Evolutionary conservation across 1,140 invertebrate genomes (phyloP).

Genomic region (Saxidomus purpurata): DNA sequence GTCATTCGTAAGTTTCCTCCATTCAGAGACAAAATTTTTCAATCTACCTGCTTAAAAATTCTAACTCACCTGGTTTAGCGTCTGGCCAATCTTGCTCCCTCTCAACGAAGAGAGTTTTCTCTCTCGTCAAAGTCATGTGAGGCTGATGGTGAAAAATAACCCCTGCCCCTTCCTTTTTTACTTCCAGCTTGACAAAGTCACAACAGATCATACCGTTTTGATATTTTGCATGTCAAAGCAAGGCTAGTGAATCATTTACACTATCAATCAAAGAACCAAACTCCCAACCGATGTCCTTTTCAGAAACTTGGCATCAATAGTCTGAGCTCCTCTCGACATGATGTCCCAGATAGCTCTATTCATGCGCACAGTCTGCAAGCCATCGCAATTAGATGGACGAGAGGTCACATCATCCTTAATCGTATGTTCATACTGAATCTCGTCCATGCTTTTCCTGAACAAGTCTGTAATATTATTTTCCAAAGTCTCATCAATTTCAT

Average conservation of each 20-base stretch:
- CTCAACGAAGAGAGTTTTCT: neutral
- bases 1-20: constrained; percentile 26
- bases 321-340: neutral
- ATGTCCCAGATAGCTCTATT: neutral
- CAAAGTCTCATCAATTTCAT: neutral
- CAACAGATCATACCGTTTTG: neutral
- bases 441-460: neutral
- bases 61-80: neutral
- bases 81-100: too few relatives aligned
- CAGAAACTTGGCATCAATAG: neutral
- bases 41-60: constrained; percentile 40
- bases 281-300: neutral
- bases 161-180: too few relatives aligned
- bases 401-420: neutral
- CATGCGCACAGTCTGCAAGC: neutral
- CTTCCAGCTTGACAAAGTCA: neutral
- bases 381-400: neutral
- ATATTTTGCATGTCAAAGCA: neutral
- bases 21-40: constrained; percentile 3
- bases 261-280: neutral
- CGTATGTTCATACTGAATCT: neutral
- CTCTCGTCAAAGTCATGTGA: neutral
- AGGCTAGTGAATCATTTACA: neutral
- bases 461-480: neutral
- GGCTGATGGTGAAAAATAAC: too few relatives aligned